phyloP scores from a whole-genome alignment of 2,797 vertebrate species.

The Sebastes oblongus region DNA sequence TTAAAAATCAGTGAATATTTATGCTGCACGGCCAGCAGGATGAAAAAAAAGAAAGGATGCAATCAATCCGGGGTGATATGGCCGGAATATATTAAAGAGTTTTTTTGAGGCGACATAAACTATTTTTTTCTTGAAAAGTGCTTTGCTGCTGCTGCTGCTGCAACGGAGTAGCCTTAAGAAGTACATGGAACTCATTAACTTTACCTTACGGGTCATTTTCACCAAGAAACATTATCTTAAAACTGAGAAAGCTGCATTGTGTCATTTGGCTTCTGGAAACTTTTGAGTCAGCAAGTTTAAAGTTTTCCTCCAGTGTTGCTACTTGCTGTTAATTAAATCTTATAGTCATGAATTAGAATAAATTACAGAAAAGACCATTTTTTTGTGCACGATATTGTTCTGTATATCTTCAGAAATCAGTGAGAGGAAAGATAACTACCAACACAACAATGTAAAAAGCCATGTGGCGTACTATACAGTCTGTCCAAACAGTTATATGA shows the following conservation, averaged over 20 bases:
- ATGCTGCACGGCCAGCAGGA: background rate
- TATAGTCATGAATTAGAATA: slow-evolving; percentile 8
- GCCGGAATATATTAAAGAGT: slow-evolving; percentile 9
- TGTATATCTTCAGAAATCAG: background rate
- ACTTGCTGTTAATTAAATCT: slow-evolving; percentile 30
- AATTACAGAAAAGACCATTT: background rate
- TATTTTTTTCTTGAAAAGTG: slow-evolving; percentile 12
- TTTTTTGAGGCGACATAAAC: background rate
- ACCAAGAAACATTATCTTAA: slow-evolving; percentile 27
- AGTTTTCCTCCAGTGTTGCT: slow-evolving; percentile 13
- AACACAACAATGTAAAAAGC: background rate
- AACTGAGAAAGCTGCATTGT: background rate
- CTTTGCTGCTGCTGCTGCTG: slow-evolving; percentile 4
- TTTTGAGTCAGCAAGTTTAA: slow-evolving; percentile 32
- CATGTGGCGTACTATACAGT: background rate
- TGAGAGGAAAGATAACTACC: background rate
- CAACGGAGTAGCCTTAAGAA: slow-evolving; percentile 15
- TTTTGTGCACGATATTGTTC: background rate
- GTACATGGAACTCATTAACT: slow-evolving; percentile 45
- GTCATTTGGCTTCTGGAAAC: slow-evolving; percentile 12
- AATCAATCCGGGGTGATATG: slow-evolving; percentile 13
- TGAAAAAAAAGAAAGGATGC: background rate
- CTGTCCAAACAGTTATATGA: background rate
- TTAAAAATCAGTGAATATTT: slow-evolving; percentile 41
- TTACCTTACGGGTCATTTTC: slow-evolving; percentile 37